Evolutionary conservation across 2,888 invertebrate genomes (phyloP), one percentile per base, ranked within the genome.

Genomic region (Amphipoea oculea): DNA sequence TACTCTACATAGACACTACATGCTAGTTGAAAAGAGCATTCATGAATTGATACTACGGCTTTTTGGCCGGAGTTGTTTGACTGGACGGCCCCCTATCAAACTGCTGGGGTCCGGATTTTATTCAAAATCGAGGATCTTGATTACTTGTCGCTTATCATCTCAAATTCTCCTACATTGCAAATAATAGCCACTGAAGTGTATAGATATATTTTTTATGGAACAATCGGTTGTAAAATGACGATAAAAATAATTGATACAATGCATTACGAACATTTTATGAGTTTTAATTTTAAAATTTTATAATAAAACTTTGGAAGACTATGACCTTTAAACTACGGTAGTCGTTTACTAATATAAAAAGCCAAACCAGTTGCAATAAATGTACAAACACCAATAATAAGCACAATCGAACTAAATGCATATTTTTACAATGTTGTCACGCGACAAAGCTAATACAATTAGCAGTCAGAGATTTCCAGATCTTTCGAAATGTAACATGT

Each of bases 381-480:
- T 36, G 42, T 23, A 23, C 45, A 66, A 68, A 54, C 23, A 48
- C 4, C 6, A 4, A n/a, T 12, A 73, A 83, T 54, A 69, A 73
- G 62, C 40, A 60, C 7, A 40, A 54, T 14, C 6, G 62, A 54
- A 66, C 67, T 63, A 63, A 48, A 66, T 67, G 29, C 51, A 60
- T 57, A 79, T 76, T 51, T 51, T 29, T 84, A 76, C 17, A 75
- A 76, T 45, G 20, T 60, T 65, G 42, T 75, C 72, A 73, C 73
- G 57, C 67, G 66, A 36, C 74, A 66, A 73, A 76, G 69, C 79
- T 87, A 81, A 89, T 54, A 40, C 36, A 84, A 67, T 85, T 89
- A 79, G 75, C 83, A 73, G 9, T 17, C 20, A 51, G 80, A 83
- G n/a, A 84, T 77, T 76, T 84, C 73, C 60, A 79, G 70, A 82